phyloP scores from a whole-genome alignment of 2,797 vertebrate species.

The Sebastes cheni region DNA sequence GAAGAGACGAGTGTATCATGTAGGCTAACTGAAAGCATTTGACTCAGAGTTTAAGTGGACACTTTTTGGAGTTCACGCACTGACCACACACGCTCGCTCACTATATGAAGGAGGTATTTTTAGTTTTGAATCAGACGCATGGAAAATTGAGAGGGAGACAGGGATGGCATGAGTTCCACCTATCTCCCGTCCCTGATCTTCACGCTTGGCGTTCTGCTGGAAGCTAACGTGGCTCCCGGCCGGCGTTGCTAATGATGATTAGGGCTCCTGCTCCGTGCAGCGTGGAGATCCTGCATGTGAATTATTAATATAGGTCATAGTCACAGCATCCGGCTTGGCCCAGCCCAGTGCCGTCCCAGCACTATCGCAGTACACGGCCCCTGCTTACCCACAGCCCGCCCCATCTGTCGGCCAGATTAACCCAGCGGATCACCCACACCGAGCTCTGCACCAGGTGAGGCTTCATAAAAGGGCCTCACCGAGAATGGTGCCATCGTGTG shows the following conservation, averaged over 20 bases:
- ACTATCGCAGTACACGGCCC: conserved; percentile 52
- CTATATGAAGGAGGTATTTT: neutral
- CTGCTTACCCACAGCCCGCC: conserved; percentile 52
- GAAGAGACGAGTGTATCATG: conserved; percentile 24
- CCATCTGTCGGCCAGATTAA: conserved; percentile 76
- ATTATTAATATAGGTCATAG: conserved; percentile 86
- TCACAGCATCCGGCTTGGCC: conserved; percentile 75
- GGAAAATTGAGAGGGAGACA: neutral
- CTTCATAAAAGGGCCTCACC: conserved; percentile 16
- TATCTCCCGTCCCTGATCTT: conserved; percentile 10
- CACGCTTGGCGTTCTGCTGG: conserved; percentile 29
- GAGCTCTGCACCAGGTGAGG: conserved; percentile 30
- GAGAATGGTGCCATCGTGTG: neutral
- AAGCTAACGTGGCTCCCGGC: conserved; percentile 54
- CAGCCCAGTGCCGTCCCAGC: conserved; percentile 62
- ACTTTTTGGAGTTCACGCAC: neutral
- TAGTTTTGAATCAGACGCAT: neutral
- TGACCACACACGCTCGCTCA: neutral
- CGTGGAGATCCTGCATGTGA: conserved; percentile 76
- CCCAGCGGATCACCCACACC: conserved; percentile 55
- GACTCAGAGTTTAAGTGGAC: conserved; percentile 16
- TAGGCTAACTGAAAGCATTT: conserved; percentile 18
- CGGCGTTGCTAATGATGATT: conserved; percentile 66
- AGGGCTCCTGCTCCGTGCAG: conserved; percentile 61
- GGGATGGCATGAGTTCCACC: neutral